Conservation (phyloP, 1,140 invertebrate genomes). For the Drosophila melanogaster region Release_6_plus_ISO1_MT NT_037436.4:15348001-15348500, state of each 20-base stretch:
- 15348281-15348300: too few relatives aligned
- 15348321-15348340: neutral
- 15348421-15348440: conserved; percentile 79
- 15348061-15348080: neutral
- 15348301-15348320: too few relatives aligned
- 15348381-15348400: conserved; percentile 17
- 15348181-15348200: too few relatives aligned
- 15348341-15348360: too few relatives aligned
- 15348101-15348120: neutral
- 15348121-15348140: too few relatives aligned
- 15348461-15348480: conserved; percentile 77
- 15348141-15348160: too few relatives aligned
- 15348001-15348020: conserved; percentile 69
- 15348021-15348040: conserved; percentile 62
- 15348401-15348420: conserved; percentile 68
- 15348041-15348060: conserved; percentile 18
- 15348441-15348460: conserved; percentile 71
- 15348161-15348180: too few relatives aligned
- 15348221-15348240: too few relatives aligned
- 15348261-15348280: too few relatives aligned
- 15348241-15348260: too few relatives aligned
- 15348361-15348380: neutral
- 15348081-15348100: neutral
- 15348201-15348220: too few relatives aligned
- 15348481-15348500: conserved; percentile 73